Conservation (phyloP, 2,797 vertebrate species). For the Caiman crocodilus region DNA sequence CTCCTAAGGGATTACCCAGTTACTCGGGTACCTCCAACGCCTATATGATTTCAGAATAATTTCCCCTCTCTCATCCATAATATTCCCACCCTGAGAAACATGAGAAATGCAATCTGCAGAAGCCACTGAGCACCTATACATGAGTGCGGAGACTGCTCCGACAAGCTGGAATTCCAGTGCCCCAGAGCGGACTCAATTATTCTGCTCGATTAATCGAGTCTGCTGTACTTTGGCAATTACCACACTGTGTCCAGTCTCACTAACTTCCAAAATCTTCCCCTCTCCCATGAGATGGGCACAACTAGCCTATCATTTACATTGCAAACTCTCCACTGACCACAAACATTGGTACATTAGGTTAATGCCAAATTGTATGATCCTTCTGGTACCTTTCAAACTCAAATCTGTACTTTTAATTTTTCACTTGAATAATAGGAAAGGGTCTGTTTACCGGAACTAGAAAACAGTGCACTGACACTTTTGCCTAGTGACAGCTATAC, state of each 20-base stretch:
- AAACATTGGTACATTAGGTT: not conserved
- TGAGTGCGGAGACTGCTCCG: too few species aligned
- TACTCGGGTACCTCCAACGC: too few species aligned
- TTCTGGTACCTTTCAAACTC: not conserved
- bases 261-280: accelerated
- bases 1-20: not conserved
- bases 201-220: too few species aligned
- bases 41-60: too few species aligned
- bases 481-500: not conserved
- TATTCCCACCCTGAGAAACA: not conserved
- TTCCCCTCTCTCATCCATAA: not conserved
- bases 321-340: not conserved
- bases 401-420: not conserved
- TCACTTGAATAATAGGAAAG: not conserved
- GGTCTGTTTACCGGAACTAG: not conserved
- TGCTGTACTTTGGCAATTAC: too few species aligned
- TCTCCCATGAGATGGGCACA: accelerated
- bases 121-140: too few species aligned
- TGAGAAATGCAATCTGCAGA: not conserved
- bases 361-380: not conserved
- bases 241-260: not conserved
- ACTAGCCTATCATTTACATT: not conserved
- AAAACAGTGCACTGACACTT: not conserved
- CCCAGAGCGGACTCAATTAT: too few species aligned
- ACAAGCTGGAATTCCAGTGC: too few species aligned